Evolutionary conservation across 2,797 vertebrate species (phyloP).

Genomic region (Hoplostethus mediterraneus): DNA sequence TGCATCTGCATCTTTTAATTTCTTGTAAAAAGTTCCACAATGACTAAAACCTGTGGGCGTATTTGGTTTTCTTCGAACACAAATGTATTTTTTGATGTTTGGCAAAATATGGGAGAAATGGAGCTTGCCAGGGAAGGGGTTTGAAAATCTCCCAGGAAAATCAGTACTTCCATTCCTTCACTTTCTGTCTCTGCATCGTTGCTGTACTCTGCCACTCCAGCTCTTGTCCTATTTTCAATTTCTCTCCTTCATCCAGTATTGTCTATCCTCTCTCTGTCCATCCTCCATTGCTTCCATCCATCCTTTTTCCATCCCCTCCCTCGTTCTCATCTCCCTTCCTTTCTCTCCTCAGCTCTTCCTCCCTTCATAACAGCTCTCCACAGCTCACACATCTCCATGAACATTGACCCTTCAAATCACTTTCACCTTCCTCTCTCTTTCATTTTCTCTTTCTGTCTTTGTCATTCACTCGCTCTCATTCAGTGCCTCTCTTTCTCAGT

Average conservation of each 20-base stretch:
- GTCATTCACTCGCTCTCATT: background rate
- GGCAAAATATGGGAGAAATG: no score
- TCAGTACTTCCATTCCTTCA: background rate
- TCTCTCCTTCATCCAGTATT: background rate
- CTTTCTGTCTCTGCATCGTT: background rate
- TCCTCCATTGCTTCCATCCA: no score
- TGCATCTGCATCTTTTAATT: no score
- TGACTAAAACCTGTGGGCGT: no score
- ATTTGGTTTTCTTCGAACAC: no score
- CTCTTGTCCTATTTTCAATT: background rate
- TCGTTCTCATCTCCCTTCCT: background rate
- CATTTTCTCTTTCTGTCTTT: background rate
- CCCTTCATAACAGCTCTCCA: background rate
- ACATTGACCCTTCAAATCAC: constrained; percentile 34
- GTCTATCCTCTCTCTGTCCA: background rate
- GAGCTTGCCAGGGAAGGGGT: no score
- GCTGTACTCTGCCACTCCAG: no score
- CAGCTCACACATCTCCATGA: background rate
- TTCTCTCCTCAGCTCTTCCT: background rate
- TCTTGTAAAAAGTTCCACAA: no score
- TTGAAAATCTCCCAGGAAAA: no score
- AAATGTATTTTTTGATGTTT: no score
- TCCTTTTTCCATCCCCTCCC: background rate
- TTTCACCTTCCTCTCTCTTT: background rate
- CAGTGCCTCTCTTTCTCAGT: background rate